phyloP scores from a whole-genome alignment of 2,113 vertebrate genomes.

The Mugil cephalus region DNA sequence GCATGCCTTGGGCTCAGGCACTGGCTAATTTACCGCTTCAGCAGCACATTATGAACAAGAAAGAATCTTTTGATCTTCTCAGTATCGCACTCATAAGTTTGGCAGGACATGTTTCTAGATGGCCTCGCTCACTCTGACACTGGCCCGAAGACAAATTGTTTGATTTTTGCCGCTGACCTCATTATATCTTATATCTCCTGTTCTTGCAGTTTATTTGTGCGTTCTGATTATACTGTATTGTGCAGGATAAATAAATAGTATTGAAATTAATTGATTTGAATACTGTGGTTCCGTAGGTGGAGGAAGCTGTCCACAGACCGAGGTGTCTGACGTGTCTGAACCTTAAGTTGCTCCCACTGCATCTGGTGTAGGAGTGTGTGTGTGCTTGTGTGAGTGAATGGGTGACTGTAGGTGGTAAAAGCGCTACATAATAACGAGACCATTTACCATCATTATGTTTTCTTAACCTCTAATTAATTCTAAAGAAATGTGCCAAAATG shows the following conservation, averaged over 20 bases:
- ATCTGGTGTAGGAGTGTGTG: too few species aligned
- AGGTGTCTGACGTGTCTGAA: too few species aligned
- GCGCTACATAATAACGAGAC: too few species aligned
- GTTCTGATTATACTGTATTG: constrained; percentile 48
- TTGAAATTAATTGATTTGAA: constrained; percentile 33
- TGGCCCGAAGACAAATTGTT: constrained; percentile 62
- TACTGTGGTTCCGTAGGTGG: too few species aligned
- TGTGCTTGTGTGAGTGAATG: too few species aligned
- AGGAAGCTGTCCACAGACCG: too few species aligned
- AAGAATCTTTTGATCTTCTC: constrained; percentile 79
- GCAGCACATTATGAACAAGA: constrained; percentile 79
- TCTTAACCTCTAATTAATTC: constrained; percentile 25
- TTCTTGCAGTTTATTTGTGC: constrained; percentile 41
- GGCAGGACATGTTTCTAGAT: constrained; percentile 77
- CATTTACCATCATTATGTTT: too few species aligned
- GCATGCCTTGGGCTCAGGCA: constrained; percentile 83
- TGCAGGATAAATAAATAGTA: constrained; percentile 49
- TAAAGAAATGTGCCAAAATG: constrained; percentile 16
- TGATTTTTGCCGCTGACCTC: constrained; percentile 65
- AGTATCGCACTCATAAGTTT: constrained; percentile 71
- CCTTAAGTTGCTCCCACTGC: too few species aligned
- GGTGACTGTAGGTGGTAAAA: too few species aligned
- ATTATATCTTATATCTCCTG: constrained; percentile 50
- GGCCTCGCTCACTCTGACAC: constrained; percentile 63
- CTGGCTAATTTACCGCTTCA: constrained; percentile 81